phyloP scores from a whole-genome alignment of 2,797 vertebrate genomes.

The Leuciscus waleckii region DNA sequence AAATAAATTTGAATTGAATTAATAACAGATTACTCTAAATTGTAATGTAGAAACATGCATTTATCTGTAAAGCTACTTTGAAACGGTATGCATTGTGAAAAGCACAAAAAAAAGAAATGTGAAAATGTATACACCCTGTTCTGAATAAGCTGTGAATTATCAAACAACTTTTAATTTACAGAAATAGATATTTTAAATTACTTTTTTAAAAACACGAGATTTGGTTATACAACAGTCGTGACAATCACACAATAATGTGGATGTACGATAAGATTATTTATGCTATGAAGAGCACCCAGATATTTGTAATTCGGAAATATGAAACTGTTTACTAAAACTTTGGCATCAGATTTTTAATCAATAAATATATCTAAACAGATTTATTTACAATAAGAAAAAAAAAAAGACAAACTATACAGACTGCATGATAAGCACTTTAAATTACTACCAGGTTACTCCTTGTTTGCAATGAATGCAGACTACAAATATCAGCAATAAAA shows the following conservation, averaged over 20 bases:
- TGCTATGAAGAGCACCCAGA: not conserved
- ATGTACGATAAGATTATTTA: not conserved
- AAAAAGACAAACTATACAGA: not conserved
- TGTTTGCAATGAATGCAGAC: not conserved
- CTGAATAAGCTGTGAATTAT: not conserved
- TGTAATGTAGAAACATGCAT: too few relatives aligned
- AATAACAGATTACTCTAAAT: too few relatives aligned
- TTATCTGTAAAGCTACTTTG: too few relatives aligned
- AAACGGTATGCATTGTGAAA: too few relatives aligned
- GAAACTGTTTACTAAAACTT: not conserved
- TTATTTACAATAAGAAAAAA: constrained; percentile 19
- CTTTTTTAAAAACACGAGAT: not conserved
- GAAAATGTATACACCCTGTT: not conserved
- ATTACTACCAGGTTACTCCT: not conserved
- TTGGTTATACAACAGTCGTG: not conserved
- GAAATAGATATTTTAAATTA: not conserved
- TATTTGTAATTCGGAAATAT: not conserved
- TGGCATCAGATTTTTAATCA: constrained; percentile 16
- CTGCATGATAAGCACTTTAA: not conserved
- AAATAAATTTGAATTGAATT: too few relatives aligned
- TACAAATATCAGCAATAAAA: not conserved
- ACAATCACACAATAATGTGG: not conserved
- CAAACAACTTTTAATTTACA: not conserved
- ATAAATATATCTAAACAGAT: constrained; percentile 31
- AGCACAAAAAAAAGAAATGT: too few relatives aligned